A percentile compares a stretch with the other conserved stretches of the same genome.
These are phyloP conservation scores for Scomber scombrus DNA, from an alignment of 2,113 vertebrate genomes.

Conservation along the genomic window DNA sequence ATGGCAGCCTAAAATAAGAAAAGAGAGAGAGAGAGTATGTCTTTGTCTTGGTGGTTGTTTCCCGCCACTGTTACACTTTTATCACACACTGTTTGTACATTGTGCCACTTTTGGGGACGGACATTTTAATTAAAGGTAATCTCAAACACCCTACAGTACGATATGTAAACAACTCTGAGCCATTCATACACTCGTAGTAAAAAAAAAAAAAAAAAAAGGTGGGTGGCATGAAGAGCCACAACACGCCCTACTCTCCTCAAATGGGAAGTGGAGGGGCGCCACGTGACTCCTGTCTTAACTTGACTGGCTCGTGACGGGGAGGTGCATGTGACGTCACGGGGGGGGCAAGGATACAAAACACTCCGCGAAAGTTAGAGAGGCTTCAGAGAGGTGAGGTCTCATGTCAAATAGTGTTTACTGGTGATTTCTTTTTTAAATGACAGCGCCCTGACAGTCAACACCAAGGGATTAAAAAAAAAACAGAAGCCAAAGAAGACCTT, in stretches of 20 bases:
- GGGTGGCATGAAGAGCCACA: constrained; percentile 49
- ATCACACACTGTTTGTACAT: not conserved
- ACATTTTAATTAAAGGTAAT: constrained; percentile 9
- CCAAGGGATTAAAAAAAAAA: constrained; percentile 6
- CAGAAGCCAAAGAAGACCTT: not conserved
- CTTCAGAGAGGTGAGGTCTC: constrained; percentile 70
- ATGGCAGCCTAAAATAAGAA: too few relatives aligned
- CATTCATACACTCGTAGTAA: constrained; percentile 78
- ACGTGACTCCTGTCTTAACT: constrained; percentile 71
- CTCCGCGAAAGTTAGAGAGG: constrained; percentile 61
- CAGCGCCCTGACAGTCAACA: constrained; percentile 40
- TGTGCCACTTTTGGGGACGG: not conserved
- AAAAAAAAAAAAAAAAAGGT: constrained; percentile 22
- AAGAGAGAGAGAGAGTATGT: too few relatives aligned
- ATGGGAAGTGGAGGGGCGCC: constrained; percentile 73
- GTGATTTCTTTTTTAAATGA: not conserved
- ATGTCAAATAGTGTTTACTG: constrained; percentile 8
- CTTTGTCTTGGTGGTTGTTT: not conserved
- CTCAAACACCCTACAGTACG: constrained; percentile 24
- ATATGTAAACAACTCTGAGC: constrained; percentile 74
- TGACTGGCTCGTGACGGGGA: constrained; percentile 82
- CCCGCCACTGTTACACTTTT: too few relatives aligned
- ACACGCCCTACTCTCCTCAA: constrained; percentile 76
- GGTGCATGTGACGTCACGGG: constrained; percentile 82
- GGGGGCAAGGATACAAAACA: constrained; percentile 79